Base-by-base conservation (phyloP, 2,113 vertebrate species). In the Psephotus haematonotus region DNA sequence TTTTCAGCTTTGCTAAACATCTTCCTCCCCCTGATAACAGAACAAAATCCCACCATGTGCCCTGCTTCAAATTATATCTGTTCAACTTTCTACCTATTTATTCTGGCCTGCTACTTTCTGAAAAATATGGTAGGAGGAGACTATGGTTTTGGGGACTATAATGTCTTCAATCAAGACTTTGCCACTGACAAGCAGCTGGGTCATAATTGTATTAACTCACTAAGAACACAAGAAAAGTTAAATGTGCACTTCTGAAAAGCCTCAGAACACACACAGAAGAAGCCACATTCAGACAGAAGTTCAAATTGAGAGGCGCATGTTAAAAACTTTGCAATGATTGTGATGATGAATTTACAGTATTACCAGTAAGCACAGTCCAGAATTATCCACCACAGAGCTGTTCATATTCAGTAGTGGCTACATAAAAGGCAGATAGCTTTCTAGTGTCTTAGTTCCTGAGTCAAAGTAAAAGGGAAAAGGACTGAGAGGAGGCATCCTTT, bases 381-480 rank as follows among this genome's bases (percentile, higher is more conserved):
- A 68, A 83, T 71, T 86, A 86, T 25, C 52, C 27, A 75, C 79
- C 33, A 72, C 0, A 82, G n/a, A 59, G 44, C 62, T 49, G 41
- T 41, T 87, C 65, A 77, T 28, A 90, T n/a, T 63, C 90, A 94
- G 68, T 83, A 22, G 53, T 71, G 57, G 55, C 71, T 90, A 95
- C 68, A 90, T 78, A 71, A 95, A 96, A 90, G 76, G 39, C 67
- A 93, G 68, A 55, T 24, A 72, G 50, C 37, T 93, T 91, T 44
- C 68, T 88, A 68, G 64, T n/a, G 60, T 60, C 82, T 93, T 76
- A 44, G 80, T 16, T 80, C 52, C 65, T 4, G 13, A 95, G 72
- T 81, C 64, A 93, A 95, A 97, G 71, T 33, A 88, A 92, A 96
- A 92, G 90, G 43, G n/a, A 81, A 90, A 55, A 0, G 24, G 77